Evolutionary conservation across 2,888 invertebrate genomes (phyloP), one percentile per base, ranked within the genome.

Genomic region (Ophioninae sp.): DNA sequence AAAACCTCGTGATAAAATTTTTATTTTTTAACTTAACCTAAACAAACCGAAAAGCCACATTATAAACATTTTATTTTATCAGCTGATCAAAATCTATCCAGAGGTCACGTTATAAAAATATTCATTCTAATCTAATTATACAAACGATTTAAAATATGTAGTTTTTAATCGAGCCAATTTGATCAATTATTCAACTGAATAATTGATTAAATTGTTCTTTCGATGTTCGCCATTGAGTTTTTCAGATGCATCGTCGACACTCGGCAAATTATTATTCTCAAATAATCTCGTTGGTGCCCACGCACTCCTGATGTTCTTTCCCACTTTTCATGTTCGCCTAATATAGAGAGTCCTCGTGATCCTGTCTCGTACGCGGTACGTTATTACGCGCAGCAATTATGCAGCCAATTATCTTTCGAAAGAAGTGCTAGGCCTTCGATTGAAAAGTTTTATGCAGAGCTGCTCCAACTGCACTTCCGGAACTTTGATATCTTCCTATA

Each of bases 341-440:
- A 44, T 64, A 13, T 17, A 51, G 51, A 51, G 51, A 41, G 7
- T 51, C 17, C 51, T 51, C 51, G 51, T 17, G 17, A 51, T 51
- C 13, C 17, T 13, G 17, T 59, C 22, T 59, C 59, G 59, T 13
- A 58, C 64, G 51, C 64, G 39, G 56, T 68, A 44, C 10, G 79
- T 44, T 71, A 79, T 82, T 82, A 69, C 61, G 71, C 69, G 69
- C 65, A 71, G 75, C 79, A 82, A 75, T 79, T 75, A 79, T 75
- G 69, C 65, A 65, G 56, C 75, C 71, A 65, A 82, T 79, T 75
- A 82, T 75, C 74, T 59, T 71, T 75, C 58, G 65, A 82, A 74
- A 59, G 64, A 68, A 39, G 51, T 13, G 44, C 41, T 23, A n/a
- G n/a, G 73, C 22, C 63, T 63, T 74, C 73, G 63, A 74, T 74